phyloP scores from a whole-genome alignment of 2,113 vertebrate genomes.

The Takifugu bimaculatus region DNA sequence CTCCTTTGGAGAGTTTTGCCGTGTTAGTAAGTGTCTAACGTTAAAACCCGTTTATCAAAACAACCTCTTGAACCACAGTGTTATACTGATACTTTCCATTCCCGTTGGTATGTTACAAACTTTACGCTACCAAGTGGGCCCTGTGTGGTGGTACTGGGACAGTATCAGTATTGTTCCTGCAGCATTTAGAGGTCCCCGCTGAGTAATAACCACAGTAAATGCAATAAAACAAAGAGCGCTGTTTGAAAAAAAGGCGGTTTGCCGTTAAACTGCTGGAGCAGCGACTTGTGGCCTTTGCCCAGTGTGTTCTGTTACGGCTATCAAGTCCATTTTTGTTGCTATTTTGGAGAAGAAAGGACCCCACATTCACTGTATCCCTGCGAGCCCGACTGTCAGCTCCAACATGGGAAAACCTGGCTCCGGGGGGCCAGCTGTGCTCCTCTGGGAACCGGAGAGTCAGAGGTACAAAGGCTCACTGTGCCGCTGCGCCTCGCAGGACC shows the following conservation, averaged over 20 bases:
- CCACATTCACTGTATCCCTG: conserved; percentile 23
- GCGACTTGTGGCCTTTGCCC: conserved; percentile 29
- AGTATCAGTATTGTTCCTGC: conserved; percentile 61
- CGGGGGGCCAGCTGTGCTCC: conserved; percentile 51
- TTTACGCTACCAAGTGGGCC: conserved; percentile 32
- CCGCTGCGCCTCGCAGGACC: conserved; percentile 45
- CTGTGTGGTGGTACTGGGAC: conserved; percentile 23
- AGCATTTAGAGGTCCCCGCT: conserved; percentile 55
- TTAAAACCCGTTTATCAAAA: neutral
- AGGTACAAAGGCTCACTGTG: conserved; percentile 63
- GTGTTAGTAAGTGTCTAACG: too few relatives aligned
- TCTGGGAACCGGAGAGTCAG: conserved; percentile 53
- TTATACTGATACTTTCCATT: conserved; percentile 6
- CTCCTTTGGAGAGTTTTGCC: too few relatives aligned
- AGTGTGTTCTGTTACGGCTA: conserved; percentile 35
- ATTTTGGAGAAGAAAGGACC: conserved; percentile 35
- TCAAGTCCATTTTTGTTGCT: conserved; percentile 41
- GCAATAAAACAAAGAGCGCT: conserved; percentile 62
- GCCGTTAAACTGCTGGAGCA: conserved; percentile 49
- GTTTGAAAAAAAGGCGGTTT: conserved; percentile 52
- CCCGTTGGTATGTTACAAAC: conserved; percentile 15
- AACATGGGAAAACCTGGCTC: conserved; percentile 51
- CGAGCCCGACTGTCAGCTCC: conserved; percentile 31
- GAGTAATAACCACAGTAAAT: conserved; percentile 53
- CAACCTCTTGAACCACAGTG: neutral